Conservation (phyloP, 2,888 invertebrate species). For the Aplocera efformata region DNA sequence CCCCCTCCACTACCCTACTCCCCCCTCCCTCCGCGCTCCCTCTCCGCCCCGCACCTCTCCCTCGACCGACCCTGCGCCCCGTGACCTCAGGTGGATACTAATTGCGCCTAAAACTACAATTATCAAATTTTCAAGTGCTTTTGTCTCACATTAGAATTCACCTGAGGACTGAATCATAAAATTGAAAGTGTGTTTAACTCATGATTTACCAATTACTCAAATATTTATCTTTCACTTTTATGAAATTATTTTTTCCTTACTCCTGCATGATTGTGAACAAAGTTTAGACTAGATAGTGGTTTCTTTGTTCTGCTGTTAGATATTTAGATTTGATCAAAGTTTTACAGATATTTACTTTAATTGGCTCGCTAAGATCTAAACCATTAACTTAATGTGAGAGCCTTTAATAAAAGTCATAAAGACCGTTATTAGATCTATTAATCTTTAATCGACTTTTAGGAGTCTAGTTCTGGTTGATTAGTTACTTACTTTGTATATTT, state of each 20-base stretch:
- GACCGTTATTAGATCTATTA: slow-evolving; percentile 21
- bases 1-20: slow-evolving; percentile 20
- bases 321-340: slow-evolving; percentile 11
- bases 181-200: too few species aligned
- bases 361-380: slow-evolving; percentile 23
- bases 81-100: slow-evolving; percentile 55
- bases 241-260: not conserved
- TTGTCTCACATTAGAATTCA: slow-evolving; percentile 17
- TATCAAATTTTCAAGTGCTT: slow-evolving; percentile 29
- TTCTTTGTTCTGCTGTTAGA: slow-evolving; percentile 17
- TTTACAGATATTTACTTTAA: slow-evolving; percentile 25
- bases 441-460: slow-evolving; percentile 16
- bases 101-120: slow-evolving; percentile 44
- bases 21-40: slow-evolving; percentile 16
- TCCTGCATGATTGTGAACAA: slow-evolving; percentile 22
- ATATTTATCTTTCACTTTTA: not conserved
- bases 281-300: slow-evolving; percentile 22
- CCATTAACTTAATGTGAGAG: slow-evolving; percentile 22
- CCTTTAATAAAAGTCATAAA: slow-evolving; percentile 23
- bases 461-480: slow-evolving; percentile 6
- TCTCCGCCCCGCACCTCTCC: slow-evolving; percentile 19
- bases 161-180: not conserved
- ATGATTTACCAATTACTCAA: too few species aligned
- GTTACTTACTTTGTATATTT: not conserved
- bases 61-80: slow-evolving; percentile 21